Percentiles rank a stretch among this genome's conserved stretches.
These are phyloP conservation scores for Tachystola acroxantha DNA, from an alignment of 2,888 invertebrate species.

Conservation along the genomic window DNA sequence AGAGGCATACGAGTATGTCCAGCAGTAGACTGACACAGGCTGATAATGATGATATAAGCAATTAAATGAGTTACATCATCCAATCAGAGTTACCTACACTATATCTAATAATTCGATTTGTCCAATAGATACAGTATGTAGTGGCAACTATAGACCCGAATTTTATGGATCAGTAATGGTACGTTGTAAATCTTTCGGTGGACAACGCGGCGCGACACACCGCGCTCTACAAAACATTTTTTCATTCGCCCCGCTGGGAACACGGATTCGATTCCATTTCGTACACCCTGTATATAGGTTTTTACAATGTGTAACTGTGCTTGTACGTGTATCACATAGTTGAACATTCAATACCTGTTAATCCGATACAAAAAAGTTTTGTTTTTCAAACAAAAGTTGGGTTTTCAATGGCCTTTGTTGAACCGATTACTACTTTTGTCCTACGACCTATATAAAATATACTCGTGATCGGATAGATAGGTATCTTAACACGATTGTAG, in stretches of 20 bases:
- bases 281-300: conserved; percentile 33
- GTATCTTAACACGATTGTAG: no score
- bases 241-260: conserved; percentile 56
- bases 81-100: no score
- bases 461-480: no score
- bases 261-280: conserved; percentile 55
- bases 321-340: neutral
- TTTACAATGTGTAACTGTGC: neutral
- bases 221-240: conserved; percentile 54
- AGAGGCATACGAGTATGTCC: no score
- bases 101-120: no score
- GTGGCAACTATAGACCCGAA: conserved; percentile 10
- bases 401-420: no score
- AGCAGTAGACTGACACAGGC: no score
- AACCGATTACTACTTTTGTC: no score
- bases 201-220: conserved; percentile 55
- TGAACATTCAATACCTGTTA: neutral
- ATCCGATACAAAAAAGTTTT: no score
- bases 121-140: neutral
- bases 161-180: conserved; percentile 53
- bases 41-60: no score
- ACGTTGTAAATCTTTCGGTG: conserved; percentile 64
- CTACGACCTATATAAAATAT: no score
- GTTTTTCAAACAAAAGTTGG: neutral
- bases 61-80: no score